A percentile compares a stretch with the other conserved stretches of the same genome.
phyloP scores from a whole-genome alignment of 2,797 vertebrate species.

The Heterohyrax brucei region DNA sequence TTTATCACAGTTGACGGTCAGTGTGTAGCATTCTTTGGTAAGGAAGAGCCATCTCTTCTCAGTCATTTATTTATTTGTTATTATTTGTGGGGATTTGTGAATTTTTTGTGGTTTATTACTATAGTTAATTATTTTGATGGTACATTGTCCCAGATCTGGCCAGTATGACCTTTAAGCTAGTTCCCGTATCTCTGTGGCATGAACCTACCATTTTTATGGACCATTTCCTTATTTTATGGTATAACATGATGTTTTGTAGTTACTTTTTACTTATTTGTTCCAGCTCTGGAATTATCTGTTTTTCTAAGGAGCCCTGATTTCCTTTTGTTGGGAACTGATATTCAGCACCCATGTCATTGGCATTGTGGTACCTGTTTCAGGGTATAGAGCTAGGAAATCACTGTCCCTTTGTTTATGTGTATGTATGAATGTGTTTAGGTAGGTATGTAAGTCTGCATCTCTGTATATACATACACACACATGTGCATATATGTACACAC shows the following conservation, averaged over 20 bases:
- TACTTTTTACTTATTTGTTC: background rate
- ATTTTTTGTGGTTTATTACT: background rate
- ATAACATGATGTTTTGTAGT: background rate
- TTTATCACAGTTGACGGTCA: no score
- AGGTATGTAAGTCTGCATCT: no score
- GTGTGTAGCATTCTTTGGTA: background rate
- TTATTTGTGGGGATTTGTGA: background rate
- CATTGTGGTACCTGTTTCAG: background rate
- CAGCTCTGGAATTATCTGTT: background rate
- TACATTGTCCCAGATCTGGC: background rate
- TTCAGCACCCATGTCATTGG: background rate
- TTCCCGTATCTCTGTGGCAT: background rate
- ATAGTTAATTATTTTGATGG: background rate
- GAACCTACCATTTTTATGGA: background rate
- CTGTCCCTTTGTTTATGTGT: no score
- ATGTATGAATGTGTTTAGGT: no score
- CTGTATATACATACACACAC: no score
- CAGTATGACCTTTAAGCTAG: background rate
- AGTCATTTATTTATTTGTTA: background rate
- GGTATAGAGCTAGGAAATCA: background rate
- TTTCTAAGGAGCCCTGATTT: background rate
- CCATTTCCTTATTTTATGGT: background rate
- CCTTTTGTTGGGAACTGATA: background rate
- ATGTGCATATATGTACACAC: no score
- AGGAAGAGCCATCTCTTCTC: background rate